Base-by-base conservation (phyloP, 2,797 vertebrate genomes). In the Dendrocincla fuliginosa region DNA sequence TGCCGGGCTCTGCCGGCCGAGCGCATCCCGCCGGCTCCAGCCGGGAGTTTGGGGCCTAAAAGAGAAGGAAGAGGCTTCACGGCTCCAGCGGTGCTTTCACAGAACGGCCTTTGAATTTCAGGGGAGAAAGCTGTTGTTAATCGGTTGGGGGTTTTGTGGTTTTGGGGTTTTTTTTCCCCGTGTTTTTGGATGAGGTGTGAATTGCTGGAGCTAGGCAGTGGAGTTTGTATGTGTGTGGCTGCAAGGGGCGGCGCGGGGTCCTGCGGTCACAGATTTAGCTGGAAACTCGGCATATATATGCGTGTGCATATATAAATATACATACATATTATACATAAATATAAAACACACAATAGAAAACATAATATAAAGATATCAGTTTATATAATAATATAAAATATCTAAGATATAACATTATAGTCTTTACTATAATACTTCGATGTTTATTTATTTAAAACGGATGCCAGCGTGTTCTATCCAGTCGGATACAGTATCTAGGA, bases 161-260 rank as follows among this genome's bases (percentile, higher is more conserved):
- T 23, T 70, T 9, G 6, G 18, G 20, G 11, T n/a, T 16, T 6
- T 2, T 30, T 53, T 25, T 0, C 1, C 11, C 24, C 5, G 18
- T 35, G 56, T 2, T 74, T 84, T 83, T 7, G n/a, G 37, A 18
- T 24, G 56, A 61, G 32, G 39, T 30, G 68, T 20, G 68, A 55
- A 7, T 9, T 15, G 16, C 71, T 57, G 61, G 70, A 60, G 55
- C 32, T 10, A 1, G 2, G 22, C 44, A 6, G 37, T 2, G 6
- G 15, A 25, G 13, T 24, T 4, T 24, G 1, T 35, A 41, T 4
- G 7, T 30, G 53, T 8, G 5, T 1, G 55, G n/a, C 60, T 69
- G 67, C 28, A 5, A 64, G 59, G 20, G 41, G 33, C 10, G 4
- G 30, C 39, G 4, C 25, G 32, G 33, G 6, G 49, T 46, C 25